Base-by-base conservation (phyloP, 2,797 vertebrate genomes). In the Erethizon dorsatum region DNA sequence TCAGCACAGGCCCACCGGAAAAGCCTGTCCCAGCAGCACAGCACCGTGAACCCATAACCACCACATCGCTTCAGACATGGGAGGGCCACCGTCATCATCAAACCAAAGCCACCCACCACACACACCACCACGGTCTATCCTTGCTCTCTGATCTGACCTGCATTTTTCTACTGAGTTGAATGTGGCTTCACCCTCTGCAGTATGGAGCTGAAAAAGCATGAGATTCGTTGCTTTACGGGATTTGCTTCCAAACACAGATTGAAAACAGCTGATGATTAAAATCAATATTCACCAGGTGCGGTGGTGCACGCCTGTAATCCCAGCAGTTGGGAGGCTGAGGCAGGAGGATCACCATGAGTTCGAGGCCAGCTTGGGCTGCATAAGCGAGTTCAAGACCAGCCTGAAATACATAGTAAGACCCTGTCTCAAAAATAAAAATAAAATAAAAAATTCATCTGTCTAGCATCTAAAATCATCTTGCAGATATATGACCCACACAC, bases 371-470 rank as follows among this genome's bases (percentile, higher is more conserved):
- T 20, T 4, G 56, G 56, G 56, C 17, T 20, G 18, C 56, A 57
- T 20, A 57, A 57, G 56, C 17, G 4, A 57, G 56, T 57, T 57
- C 15, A 57, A 57, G 56, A 2, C 20, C 18, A 57, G 56, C 56
- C 56, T 57, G 59, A 61, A 61, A 61, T 61, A 61, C 59, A 61
- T 28, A 61, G 59, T 61, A 24, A 61, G 24, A 28, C 3, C 59
- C 52, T 61, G 59, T 69, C 33, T n/a, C 65, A 18, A 69, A 69
- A 67, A 67, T n/a, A 67, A 67, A 67, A 67, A 67, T 87, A 37
- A 52, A 56, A 73, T 85, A 94, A 95, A 95, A 83, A 56, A 89
- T 22, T 75, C n/a, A 41, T 71, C 73, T 33, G 17, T 13, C 37
- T 15, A 57, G n/a, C 56, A 57, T 65, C 78, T 75, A 61, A 63